phyloP scores from a whole-genome alignment of 2,113 vertebrate genomes.

The Acrocephalus arundinaceus region DNA sequence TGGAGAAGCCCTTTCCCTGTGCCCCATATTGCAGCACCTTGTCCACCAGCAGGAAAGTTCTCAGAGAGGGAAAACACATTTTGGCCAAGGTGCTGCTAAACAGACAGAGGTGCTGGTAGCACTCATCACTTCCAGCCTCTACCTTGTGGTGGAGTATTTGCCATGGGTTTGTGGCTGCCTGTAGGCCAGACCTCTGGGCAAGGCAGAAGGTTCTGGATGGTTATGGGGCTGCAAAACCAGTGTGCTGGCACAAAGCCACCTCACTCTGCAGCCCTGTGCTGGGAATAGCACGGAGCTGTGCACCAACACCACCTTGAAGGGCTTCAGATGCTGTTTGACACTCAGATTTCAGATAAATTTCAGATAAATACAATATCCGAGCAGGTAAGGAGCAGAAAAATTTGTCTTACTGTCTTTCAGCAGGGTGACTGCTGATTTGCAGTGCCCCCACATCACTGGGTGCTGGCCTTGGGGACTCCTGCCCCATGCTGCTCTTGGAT shows the following conservation, averaged over 20 bases:
- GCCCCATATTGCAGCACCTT: accelerated
- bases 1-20: not conserved
- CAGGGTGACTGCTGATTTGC: not conserved
- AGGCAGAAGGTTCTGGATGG: not conserved
- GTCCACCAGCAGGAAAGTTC: not conserved
- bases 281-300: accelerated
- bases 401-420: not conserved
- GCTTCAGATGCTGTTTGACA: not conserved
- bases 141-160: not conserved
- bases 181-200: not conserved
- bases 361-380: not conserved
- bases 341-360: not conserved
- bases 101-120: not conserved
- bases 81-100: not conserved
- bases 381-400: not conserved
- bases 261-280: not conserved
- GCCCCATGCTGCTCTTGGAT: not conserved
- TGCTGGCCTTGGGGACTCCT: not conserved
- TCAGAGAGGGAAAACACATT: not conserved
- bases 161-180: not conserved
- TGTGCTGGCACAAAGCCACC: not conserved
- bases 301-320: not conserved
- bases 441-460: not conserved
- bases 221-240: not conserved
- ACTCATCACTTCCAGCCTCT: not conserved